phyloP scores from a whole-genome alignment of 2,113 vertebrate genomes.

The Willisornis vidua region DNA sequence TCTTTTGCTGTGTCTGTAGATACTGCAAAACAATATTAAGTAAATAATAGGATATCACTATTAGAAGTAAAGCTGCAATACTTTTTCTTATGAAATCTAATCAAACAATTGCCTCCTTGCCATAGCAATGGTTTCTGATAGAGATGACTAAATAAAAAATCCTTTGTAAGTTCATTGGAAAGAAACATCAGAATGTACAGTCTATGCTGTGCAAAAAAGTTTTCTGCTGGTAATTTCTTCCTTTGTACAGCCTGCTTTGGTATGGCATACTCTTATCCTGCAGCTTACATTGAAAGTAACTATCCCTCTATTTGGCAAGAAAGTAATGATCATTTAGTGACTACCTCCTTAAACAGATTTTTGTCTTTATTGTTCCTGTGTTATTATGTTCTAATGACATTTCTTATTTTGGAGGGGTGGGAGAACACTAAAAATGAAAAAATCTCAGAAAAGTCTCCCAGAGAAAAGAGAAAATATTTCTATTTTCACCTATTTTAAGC shows the following conservation, averaged over 20 bases:
- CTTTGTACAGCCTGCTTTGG: neutral
- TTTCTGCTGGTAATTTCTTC: neutral
- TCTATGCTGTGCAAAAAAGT: neutral
- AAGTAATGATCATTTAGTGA: neutral
- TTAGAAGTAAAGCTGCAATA: neutral
- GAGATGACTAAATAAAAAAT: neutral
- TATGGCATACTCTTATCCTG: neutral
- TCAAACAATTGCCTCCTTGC: neutral
- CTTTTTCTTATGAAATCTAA: neutral
- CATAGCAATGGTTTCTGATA: neutral
- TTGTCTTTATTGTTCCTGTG: neutral
- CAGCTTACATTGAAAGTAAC: neutral
- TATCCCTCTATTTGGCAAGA: neutral
- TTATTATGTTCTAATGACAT: fast-evolving
- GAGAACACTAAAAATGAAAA: neutral
- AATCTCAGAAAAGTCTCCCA: neutral
- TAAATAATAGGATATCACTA: neutral
- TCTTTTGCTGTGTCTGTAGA: neutral
- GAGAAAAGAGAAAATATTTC: neutral
- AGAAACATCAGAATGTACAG: neutral
- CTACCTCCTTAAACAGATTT: neutral
- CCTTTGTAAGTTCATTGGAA: neutral
- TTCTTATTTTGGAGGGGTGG: neutral
- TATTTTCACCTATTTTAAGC: neutral
- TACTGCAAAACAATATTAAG: too few species aligned